Conservation (phyloP, 2,797 vertebrate species). For the Buceros bicornis region DNA sequence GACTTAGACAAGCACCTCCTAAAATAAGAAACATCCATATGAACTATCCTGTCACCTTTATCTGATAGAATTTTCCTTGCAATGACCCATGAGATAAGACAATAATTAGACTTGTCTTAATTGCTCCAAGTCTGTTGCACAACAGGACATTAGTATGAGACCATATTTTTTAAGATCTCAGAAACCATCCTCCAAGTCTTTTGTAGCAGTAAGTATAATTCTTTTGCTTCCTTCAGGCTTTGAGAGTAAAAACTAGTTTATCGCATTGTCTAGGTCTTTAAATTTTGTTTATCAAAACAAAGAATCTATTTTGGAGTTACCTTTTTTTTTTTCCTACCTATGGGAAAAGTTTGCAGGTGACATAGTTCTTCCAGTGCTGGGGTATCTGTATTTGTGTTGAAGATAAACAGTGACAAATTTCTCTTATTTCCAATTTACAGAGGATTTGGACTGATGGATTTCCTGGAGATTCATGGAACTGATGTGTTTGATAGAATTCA, state of each 20-base stretch:
- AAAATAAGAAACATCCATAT: no score
- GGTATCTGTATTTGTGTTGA: not conserved
- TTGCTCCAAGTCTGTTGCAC: rapidly evolving
- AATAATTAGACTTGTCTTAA: not conserved
- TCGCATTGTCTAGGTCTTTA: not conserved
- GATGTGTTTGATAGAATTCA: constrained; percentile 35
- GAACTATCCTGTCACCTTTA: not conserved
- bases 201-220: not conserved
- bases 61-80: not conserved
- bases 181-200: not conserved
- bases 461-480: constrained; percentile 12
- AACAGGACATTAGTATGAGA: not conserved
- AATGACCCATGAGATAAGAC: not conserved
- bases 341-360: not conserved
- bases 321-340: not conserved
- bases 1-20: not conserved
- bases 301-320: not conserved
- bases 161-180: not conserved
- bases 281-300: not conserved
- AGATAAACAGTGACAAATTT: constrained; percentile 31
- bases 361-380: not conserved
- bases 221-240: not conserved
- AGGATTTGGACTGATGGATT: not conserved
- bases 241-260: not conserved
- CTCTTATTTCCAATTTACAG: not conserved